Evolutionary conservation across 2,888 invertebrate genomes (phyloP).

Genomic region (Alentia gelatinosa): DNA sequence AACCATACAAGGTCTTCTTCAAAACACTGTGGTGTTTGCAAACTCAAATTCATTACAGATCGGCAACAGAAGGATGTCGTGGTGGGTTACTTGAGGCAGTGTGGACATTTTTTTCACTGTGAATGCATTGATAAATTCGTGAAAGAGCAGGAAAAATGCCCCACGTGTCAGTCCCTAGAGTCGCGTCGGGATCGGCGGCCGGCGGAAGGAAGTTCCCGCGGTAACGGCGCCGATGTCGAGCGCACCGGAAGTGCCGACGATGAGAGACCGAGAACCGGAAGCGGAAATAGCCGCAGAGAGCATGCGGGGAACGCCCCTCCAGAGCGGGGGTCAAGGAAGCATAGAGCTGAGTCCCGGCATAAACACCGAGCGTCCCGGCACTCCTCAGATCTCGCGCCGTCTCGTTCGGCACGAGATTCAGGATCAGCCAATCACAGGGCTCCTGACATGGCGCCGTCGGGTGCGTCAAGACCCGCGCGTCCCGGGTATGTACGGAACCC

Average conservation of each 20-base stretch:
- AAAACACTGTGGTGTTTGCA: slow-evolving; percentile 12
- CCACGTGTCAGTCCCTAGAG: neutral
- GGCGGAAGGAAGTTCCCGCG: neutral
- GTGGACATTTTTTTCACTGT: slow-evolving; percentile 36
- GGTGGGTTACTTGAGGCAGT: slow-evolving; percentile 1
- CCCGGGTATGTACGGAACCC: neutral
- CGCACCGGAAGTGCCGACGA: neutral
- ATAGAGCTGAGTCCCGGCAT: neutral
- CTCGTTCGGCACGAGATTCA: neutral
- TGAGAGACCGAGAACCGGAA: neutral
- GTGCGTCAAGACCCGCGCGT: neutral
- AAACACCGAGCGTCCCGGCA: neutral
- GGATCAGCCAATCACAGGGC: neutral
- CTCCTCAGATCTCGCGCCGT: neutral
- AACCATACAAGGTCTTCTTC: neutral
- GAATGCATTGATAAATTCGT: slow-evolving; percentile 8
- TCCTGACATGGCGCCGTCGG: neutral
- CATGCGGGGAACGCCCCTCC: neutral
- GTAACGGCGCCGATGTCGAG: neutral
- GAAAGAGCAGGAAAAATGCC: neutral
- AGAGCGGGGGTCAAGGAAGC: neutral
- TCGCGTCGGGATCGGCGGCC: neutral
- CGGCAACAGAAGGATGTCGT: slow-evolving; percentile 3
- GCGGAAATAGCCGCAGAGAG: neutral
- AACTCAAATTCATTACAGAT: neutral